Base-by-base conservation (phyloP, 1,140 invertebrate genomes). In the Zophobas morio region DNA sequence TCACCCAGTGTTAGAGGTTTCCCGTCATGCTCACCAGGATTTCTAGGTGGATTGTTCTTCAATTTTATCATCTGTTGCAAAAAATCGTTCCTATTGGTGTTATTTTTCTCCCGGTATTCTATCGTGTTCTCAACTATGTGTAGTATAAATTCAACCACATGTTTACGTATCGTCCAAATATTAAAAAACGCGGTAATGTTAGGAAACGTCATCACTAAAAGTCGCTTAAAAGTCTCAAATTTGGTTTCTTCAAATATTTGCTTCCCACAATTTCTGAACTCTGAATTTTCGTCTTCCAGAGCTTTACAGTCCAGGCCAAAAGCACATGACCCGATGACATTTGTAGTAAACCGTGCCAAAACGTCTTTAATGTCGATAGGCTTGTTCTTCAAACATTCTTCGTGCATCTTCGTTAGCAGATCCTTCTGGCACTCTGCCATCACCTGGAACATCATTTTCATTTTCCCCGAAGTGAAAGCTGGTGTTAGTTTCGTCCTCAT, bases 221-320 rank as follows among this genome's bases (percentile, higher is more conserved):
- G n/a, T 5, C 39, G 63, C 47, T 46, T 84, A 5, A 85, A 84
- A 0, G 87, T 81, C 0, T 79, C 81, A 0, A 88, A 36, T 70
- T 20, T 42, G 5, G 36, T 6, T n/a, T 1, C 5, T 8, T 0
- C 5, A 2, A 74, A 74, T 20, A 74, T 53, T 46, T 42, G 20
- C 34, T 63, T 70, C 4, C 80, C 74, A 46, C 72, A 51, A 46
- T 80, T 78, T 36, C 82, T 81, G 75, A 89, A 89, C 42, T 46
- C 42, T 85, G 32, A 4, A 46, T 86, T 75, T 1, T 84, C 78
- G 73, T 85, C 75, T 34, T 81, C 80, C 63, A 90, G 83, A 1
- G 86, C 86, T 75, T 89, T 85, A 5, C 85, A 86, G 39, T 89
- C 84, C 1, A 89, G 79, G 20, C 89, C 89, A 79, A 90, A 89